Conservation (phyloP, 2,888 invertebrate genomes). For the Hemicrepidius hirtus region DNA sequence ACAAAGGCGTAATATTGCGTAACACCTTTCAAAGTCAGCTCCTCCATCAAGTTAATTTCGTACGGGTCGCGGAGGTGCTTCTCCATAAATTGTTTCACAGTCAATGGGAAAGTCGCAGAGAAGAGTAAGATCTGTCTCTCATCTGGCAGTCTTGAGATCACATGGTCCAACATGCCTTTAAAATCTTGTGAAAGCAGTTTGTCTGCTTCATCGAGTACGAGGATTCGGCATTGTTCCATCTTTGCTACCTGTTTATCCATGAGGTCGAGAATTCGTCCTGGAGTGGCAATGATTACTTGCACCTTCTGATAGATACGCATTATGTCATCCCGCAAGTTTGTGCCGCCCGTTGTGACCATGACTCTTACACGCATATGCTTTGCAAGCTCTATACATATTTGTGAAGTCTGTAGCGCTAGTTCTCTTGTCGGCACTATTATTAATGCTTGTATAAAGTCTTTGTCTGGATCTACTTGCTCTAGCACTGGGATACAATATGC, state of each 20-base stretch:
- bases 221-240: constrained; percentile 96
- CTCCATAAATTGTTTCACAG: constrained; percentile 99
- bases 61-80: constrained; percentile 98
- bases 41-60: constrained; percentile 99
- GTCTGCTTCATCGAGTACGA: constrained; percentile 99
- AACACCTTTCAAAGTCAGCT: constrained; percentile 98
- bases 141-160: constrained; percentile 94
- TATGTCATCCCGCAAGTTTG: constrained; percentile 97
- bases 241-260: constrained; percentile 95
- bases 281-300: constrained; percentile 99
- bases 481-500: constrained; percentile 99
- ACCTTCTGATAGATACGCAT: constrained; percentile 99
- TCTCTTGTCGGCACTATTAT: constrained; percentile 99
- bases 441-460: constrained; percentile 97
- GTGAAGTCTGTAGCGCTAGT: constrained; percentile 98
- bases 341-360: constrained; percentile 99
- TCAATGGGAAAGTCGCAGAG: constrained; percentile 99
- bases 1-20: constrained; percentile 99
- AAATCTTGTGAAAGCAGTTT: constrained; percentile 99
- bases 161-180: constrained; percentile 97
- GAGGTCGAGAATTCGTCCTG: constrained; percentile 98
- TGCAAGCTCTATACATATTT: constrained; percentile 98
- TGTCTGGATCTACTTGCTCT: constrained; percentile 93
- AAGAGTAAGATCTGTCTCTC: constrained; percentile 98
- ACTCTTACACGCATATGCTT: constrained; percentile 98